These are phyloP conservation scores for Acleris sparsana DNA, from an alignment of 2,888 invertebrate species.

Conservation along the genomic window DNA sequence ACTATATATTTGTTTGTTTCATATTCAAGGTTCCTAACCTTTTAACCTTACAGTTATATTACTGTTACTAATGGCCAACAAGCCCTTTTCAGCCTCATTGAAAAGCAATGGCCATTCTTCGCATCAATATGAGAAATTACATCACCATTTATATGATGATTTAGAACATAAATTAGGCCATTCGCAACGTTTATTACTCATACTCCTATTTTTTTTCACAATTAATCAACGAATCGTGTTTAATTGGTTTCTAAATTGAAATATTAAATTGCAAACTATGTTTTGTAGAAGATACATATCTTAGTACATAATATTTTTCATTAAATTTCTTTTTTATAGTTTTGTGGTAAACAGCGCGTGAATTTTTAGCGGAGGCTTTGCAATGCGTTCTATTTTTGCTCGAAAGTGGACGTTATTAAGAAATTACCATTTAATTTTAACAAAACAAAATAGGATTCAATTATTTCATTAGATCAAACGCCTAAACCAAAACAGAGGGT, in stretches of 20 bases:
- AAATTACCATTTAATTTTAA: too few relatives aligned
- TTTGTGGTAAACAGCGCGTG: too few relatives aligned
- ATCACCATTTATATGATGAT: slow-evolving; percentile 29
- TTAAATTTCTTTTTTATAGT: too few relatives aligned
- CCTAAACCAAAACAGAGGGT: too few relatives aligned
- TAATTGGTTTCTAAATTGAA: slow-evolving; percentile 6
- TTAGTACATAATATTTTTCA: too few relatives aligned
- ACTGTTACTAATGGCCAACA: slow-evolving; percentile 13
- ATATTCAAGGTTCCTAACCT: too few relatives aligned
- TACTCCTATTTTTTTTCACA: not conserved
- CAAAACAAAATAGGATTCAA: too few relatives aligned
- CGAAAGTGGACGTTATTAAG: too few relatives aligned
- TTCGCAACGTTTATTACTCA: slow-evolving; percentile 5
- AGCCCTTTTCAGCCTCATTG: slow-evolving; percentile 53
- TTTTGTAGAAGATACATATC: not conserved
- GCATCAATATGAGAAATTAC: slow-evolving; percentile 27
- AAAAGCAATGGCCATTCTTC: slow-evolving; percentile 53
- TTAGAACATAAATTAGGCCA: slow-evolving; percentile 25
- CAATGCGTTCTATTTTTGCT: too few relatives aligned
- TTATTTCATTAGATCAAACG: too few relatives aligned
- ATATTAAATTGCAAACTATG: slow-evolving; percentile 5
- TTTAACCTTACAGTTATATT: slow-evolving; percentile 8
- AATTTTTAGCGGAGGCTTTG: too few relatives aligned
- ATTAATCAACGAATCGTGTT: slow-evolving; percentile 3
- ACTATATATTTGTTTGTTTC: too few relatives aligned